Evolutionary conservation across 2,797 vertebrate genomes (phyloP).

Genomic region (Periophthalmus magnuspinnatus): DNA sequence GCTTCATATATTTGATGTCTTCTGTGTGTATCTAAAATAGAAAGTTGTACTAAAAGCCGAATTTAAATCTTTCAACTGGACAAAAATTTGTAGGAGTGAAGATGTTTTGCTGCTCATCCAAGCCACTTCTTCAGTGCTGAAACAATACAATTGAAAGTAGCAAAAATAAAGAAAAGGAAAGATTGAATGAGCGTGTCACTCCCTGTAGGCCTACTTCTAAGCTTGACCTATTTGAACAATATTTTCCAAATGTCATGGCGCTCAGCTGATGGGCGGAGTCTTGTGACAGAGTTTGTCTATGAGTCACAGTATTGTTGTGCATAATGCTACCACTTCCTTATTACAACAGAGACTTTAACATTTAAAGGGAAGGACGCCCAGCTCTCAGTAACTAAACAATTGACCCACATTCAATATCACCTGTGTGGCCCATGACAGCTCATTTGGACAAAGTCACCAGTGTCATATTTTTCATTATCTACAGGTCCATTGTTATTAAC

Average conservation of each 20-base stretch:
- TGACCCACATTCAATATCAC: background rate
- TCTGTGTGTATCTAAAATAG: too few relatives aligned
- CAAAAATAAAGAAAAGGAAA: too few relatives aligned
- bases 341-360: background rate
- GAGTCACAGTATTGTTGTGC: constrained; percentile 3
- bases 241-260: constrained; percentile 1
- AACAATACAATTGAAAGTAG: too few relatives aligned
- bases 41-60: too few relatives aligned
- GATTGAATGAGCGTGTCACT: too few relatives aligned
- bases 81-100: too few relatives aligned
- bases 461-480: constrained; percentile 24
- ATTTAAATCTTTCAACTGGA: too few relatives aligned
- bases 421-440: constrained; percentile 10
- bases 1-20: too few relatives aligned
- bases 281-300: background rate
- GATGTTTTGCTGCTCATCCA: too few relatives aligned
- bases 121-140: too few relatives aligned
- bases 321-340: constrained; percentile 8
- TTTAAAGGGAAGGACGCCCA: background rate
- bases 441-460: constrained; percentile 28
- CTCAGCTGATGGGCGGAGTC: background rate
- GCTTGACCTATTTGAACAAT: constrained; percentile 3
- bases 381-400: background rate
- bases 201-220: background rate
- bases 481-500: constrained; percentile 17